phyloP scores from a whole-genome alignment of 2,797 vertebrate species.

The Tamandua tetradactyla region DNA sequence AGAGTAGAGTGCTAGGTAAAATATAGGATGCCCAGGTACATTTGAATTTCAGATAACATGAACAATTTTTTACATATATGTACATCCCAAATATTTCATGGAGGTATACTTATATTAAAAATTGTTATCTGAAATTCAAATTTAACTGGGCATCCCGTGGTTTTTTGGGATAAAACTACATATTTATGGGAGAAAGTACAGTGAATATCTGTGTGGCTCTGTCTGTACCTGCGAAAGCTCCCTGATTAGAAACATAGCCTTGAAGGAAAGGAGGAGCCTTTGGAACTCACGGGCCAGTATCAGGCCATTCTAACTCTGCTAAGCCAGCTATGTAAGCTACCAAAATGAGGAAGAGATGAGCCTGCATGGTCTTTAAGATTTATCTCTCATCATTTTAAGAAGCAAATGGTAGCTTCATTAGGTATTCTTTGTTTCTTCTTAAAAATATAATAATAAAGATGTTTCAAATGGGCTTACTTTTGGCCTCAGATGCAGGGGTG shows the following conservation, averaged over 20 bases:
- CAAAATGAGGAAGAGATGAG: background rate
- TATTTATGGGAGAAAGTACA: too few relatives aligned
- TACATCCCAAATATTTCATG: background rate
- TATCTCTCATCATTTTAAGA: background rate
- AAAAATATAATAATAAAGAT: background rate
- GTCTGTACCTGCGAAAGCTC: background rate
- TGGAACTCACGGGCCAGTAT: background rate
- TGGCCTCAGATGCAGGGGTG: background rate
- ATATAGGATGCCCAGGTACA: background rate
- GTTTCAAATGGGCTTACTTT: background rate
- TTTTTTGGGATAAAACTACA: conserved; percentile 8
- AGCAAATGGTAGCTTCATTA: background rate
- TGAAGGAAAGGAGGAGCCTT: background rate
- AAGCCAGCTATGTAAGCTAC: background rate
- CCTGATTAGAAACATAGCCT: background rate
- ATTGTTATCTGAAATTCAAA: background rate
- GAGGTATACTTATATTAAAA: background rate
- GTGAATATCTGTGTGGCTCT: background rate
- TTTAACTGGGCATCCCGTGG: background rate
- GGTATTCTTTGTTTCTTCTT: background rate
- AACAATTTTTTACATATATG: background rate
- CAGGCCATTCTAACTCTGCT: background rate
- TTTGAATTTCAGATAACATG: background rate
- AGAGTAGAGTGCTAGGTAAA: background rate
- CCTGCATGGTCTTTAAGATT: background rate